Conservation (phyloP, 2,797 vertebrate genomes). For the Eurystomus glaucurus region DNA sequence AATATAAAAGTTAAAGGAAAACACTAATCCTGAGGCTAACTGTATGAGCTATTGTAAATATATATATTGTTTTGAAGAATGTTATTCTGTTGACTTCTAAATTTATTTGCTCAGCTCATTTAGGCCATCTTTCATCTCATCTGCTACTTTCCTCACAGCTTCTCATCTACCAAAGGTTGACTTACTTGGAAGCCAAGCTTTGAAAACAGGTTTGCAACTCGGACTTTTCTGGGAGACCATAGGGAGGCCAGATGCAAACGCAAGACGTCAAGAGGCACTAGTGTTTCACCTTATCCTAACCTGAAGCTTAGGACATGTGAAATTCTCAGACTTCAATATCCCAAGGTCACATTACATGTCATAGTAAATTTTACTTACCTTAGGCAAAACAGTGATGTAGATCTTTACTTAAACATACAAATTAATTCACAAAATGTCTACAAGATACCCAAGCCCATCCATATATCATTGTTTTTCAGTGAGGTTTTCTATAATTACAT, state of each 20-base stretch:
- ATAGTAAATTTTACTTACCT: slow-evolving; percentile 44
- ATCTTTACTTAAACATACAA: slow-evolving; percentile 48
- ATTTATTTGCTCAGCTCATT: neutral
- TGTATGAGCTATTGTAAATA: neutral
- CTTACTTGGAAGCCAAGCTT: neutral
- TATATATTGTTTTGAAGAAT: neutral
- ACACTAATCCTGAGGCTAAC: neutral
- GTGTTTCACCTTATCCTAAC: slow-evolving; percentile 1
- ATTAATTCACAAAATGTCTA: slow-evolving; percentile 61
- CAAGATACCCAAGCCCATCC: slow-evolving; percentile 29
- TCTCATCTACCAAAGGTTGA: neutral
- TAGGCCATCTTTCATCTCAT: neutral
- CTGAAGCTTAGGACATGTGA: neutral
- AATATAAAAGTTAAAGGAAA: neutral
- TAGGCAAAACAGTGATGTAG: slow-evolving; percentile 34
- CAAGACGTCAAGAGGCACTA: neutral
- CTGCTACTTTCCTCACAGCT: neutral
- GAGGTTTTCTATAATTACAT: slow-evolving; percentile 75
- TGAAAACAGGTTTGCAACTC: neutral
- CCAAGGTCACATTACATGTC: slow-evolving; percentile 12
- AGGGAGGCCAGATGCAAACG: neutral
- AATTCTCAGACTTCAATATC: slow-evolving; percentile 32
- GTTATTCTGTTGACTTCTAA: neutral
- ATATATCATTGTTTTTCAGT: slow-evolving; percentile 68
- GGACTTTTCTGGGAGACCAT: neutral